phyloP scores from a whole-genome alignment of 1,140 invertebrate genomes.

The Oryctes rhinoceros region DNA sequence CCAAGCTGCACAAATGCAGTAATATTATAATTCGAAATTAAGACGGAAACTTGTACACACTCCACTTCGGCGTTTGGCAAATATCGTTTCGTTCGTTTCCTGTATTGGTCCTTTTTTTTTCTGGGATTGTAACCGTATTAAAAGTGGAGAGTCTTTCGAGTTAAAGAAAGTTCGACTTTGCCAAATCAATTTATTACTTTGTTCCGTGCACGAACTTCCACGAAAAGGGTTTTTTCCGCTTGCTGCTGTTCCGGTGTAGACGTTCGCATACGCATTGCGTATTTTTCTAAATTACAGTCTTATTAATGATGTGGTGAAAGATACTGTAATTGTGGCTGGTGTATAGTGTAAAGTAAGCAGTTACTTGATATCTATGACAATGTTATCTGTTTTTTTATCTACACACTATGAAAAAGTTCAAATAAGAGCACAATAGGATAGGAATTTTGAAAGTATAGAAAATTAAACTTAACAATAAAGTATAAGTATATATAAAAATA shows the following conservation, averaged over 20 bases:
- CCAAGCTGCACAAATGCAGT: neutral
- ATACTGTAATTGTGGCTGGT: too few species aligned
- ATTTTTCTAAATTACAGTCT: neutral
- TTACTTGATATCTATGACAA: too few species aligned
- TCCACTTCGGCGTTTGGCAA: neutral
- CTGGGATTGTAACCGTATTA: slow-evolving; percentile 6
- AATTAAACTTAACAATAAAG: too few species aligned
- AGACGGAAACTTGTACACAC: slow-evolving; percentile 5
- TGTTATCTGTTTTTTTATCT: too few species aligned
- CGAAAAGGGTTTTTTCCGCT: neutral
- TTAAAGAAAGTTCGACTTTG: slow-evolving; percentile 15
- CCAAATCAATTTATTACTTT: slow-evolving; percentile 29
- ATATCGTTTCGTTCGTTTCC: slow-evolving; percentile 7
- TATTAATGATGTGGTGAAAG: neutral
- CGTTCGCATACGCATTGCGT: neutral
- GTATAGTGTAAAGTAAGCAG: too few species aligned
- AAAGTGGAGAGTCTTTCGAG: slow-evolving; percentile 27
- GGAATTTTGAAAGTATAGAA: too few species aligned
- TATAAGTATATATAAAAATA: too few species aligned
- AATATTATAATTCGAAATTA: slow-evolving; percentile 23
- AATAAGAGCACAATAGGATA: too few species aligned
- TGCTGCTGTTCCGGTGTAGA: neutral
- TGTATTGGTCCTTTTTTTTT: slow-evolving; percentile 24
- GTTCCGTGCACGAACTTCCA: slow-evolving; percentile 8
- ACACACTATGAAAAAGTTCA: too few species aligned